Percentiles rank a stretch among this genome's conserved stretches.
Conservation (phyloP, 2,113 vertebrate species). For the Delphinapterus leucas region DNA sequence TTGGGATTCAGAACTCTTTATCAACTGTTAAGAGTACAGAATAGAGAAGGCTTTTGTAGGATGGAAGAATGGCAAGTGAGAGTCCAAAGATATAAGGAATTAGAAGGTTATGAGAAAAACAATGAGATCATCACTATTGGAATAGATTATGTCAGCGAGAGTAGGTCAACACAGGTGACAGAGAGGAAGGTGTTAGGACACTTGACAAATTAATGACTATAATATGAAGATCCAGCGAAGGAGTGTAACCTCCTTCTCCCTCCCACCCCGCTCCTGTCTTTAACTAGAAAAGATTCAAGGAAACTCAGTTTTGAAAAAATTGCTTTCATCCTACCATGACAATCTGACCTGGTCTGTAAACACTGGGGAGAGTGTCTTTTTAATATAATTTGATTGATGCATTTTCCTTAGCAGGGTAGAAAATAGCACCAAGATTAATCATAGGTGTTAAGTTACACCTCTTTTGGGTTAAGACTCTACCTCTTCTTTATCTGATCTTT, state of each 20-base stretch:
- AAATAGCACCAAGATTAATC: background rate
- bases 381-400: background rate
- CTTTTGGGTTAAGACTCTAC: background rate
- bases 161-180: background rate
- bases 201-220: background rate
- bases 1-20: background rate
- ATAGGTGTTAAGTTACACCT: background rate
- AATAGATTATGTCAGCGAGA: background rate
- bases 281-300: background rate
- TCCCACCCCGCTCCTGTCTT: background rate
- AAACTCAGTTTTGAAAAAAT: background rate
- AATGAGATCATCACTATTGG: background rate
- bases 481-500: constrained; percentile 50
- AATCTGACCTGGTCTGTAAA: constrained; percentile 20
- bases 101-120: background rate
- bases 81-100: background rate
- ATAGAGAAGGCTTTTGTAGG: background rate
- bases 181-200: background rate
- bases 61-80: background rate
- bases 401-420: background rate
- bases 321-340: background rate
- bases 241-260: background rate
- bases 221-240: background rate
- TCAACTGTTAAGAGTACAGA: background rate
- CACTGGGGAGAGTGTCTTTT: background rate